phyloP scores from a whole-genome alignment of 2,888 invertebrate species.

The Nezara viridula region DNA sequence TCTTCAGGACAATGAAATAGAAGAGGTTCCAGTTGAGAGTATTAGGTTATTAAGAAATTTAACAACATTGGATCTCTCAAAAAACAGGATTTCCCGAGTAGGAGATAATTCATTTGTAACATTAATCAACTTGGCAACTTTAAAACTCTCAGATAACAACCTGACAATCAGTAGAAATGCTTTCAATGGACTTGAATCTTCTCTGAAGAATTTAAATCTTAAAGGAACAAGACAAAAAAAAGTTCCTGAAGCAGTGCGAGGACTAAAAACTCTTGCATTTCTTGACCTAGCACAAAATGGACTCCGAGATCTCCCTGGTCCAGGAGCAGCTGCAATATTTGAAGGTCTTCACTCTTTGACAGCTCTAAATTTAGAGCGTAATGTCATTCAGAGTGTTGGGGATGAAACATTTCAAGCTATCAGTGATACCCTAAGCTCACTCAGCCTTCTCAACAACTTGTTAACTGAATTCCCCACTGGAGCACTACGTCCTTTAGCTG shows the following conservation, averaged over 20 bases:
- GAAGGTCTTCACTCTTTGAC: conserved; percentile 86
- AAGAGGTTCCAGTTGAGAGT: conserved; percentile 82
- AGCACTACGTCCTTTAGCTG: conserved; percentile 82
- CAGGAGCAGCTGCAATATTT: conserved; percentile 78
- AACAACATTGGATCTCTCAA: conserved; percentile 86
- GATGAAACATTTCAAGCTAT: conserved; percentile 85
- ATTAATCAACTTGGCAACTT: conserved; percentile 80
- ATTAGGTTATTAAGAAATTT: conserved; percentile 79
- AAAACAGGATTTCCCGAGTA: conserved; percentile 80
- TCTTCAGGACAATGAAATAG: conserved; percentile 83
- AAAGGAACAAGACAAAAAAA: conserved; percentile 87
- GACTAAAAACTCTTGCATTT: conserved; percentile 85
- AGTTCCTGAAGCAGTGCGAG: conserved; percentile 84
- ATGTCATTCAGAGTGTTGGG: conserved; percentile 84
- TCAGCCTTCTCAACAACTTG: conserved; percentile 90
- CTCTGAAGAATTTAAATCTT: conserved; percentile 88
- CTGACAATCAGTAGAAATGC: conserved; percentile 80
- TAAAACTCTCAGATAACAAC: conserved; percentile 91
- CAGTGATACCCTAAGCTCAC: conserved; percentile 85
- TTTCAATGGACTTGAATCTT: conserved; percentile 83
- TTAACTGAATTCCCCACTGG: conserved; percentile 88
- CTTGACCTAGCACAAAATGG: conserved; percentile 91
- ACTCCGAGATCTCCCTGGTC: conserved; percentile 83
- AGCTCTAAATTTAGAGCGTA: conserved; percentile 89
- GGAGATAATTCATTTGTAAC: conserved; percentile 83